Conservation (phyloP, 2,888 invertebrate genomes). For the Caenorhabditis parvicauda region DNA sequence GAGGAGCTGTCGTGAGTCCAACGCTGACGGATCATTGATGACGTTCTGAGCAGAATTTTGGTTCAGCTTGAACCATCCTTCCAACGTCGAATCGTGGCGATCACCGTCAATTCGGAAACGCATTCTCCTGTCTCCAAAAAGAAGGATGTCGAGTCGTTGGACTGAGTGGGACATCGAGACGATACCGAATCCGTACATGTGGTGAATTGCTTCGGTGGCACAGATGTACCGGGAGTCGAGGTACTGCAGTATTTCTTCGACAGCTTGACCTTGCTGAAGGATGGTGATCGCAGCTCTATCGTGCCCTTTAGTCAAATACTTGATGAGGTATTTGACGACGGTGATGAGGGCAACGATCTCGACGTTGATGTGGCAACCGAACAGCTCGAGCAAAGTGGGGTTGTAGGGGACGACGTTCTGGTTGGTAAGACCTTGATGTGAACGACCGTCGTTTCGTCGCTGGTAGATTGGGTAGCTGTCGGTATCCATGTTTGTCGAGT, state of each 20-base stretch:
- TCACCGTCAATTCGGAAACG: too few species aligned
- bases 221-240: constrained; percentile 27
- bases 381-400: constrained; percentile 29
- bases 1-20: too few species aligned
- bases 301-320: constrained; percentile 45
- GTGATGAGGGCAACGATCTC: constrained; percentile 52
- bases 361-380: constrained; percentile 48
- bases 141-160: too few species aligned
- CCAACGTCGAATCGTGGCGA: too few species aligned
- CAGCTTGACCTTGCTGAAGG: background rate
- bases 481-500: constrained; percentile 50
- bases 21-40: too few species aligned
- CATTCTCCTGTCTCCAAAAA: too few species aligned
- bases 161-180: constrained; percentile 18
- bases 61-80: too few species aligned
- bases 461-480: constrained; percentile 63
- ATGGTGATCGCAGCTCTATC: constrained; percentile 17
- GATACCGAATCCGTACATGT: constrained; percentile 22
- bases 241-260: constrained; percentile 18
- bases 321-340: constrained; percentile 33
- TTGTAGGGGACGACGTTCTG: constrained; percentile 63
- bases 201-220: constrained; percentile 27
- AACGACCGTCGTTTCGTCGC: constrained; percentile 46
- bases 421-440: too few species aligned
- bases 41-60: too few species aligned